Conservation (phyloP, 2,113 vertebrate genomes). For the Solea senegalensis region DNA sequence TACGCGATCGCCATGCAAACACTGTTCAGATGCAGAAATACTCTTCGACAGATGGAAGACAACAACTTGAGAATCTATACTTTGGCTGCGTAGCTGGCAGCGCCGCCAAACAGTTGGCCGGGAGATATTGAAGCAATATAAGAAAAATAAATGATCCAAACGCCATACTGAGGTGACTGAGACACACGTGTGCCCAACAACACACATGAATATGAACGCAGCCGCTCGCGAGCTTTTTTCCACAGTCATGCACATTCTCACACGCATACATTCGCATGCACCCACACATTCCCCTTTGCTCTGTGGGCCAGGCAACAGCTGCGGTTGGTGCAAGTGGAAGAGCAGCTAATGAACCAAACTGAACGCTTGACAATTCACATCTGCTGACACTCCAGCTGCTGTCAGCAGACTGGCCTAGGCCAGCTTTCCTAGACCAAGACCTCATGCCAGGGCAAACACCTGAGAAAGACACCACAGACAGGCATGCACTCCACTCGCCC, state of each 20-base stretch:
- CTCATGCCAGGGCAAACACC: conserved; percentile 66
- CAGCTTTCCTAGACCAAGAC: conserved; percentile 55
- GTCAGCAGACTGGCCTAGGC: conserved; percentile 67
- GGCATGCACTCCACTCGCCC: background rate
- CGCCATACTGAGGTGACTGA: conserved; percentile 23
- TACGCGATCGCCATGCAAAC: conserved; percentile 4
- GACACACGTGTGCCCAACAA: conserved; percentile 1
- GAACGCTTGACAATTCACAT: conserved; percentile 80
- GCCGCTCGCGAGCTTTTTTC: conserved; percentile 6
- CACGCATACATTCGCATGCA: conserved; percentile 15
- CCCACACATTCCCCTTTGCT: conserved; percentile 66
- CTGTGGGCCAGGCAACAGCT: conserved; percentile 76
- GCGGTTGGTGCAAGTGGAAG: conserved; percentile 70
- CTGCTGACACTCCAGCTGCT: conserved; percentile 77
- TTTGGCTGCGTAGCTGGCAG: conserved; percentile 35
- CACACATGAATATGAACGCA: conserved; percentile 1
- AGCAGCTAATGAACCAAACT: conserved; percentile 76
- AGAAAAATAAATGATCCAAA: conserved; percentile 10
- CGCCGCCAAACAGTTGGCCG: conserved; percentile 33
- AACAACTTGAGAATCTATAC: conserved; percentile 22
- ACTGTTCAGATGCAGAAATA: conserved; percentile 27
- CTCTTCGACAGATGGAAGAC: conserved; percentile 33
- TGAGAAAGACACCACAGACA: conserved; percentile 43
- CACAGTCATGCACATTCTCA: conserved; percentile 10
- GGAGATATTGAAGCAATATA: conserved; percentile 26